These are phyloP conservation scores for Halichoerus grypus DNA, from an alignment of 2,113 vertebrate species.

Conservation along the genomic window DNA sequence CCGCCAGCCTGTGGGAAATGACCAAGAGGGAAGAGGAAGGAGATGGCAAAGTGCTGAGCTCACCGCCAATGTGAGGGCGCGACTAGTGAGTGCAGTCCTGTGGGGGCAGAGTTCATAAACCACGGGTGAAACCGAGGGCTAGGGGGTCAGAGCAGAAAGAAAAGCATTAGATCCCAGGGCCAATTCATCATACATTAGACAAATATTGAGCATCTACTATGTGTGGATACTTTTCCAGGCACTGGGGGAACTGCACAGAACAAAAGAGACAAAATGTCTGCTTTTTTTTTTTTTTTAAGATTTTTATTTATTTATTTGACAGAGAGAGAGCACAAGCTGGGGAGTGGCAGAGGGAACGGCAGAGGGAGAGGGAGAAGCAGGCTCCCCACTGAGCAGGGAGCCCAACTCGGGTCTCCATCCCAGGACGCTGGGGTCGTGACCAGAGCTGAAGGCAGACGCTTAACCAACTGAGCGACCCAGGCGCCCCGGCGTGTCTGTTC, in stretches of 20 bases:
- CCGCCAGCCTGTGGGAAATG: background rate
- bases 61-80: background rate
- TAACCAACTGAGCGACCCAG: too few species aligned
- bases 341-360: too few species aligned
- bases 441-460: too few species aligned
- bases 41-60: background rate
- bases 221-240: background rate
- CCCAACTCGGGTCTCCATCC: too few species aligned
- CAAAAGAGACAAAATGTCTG: background rate
- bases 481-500: background rate
- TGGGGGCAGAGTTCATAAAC: background rate
- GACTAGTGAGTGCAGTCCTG: background rate
- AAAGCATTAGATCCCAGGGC: background rate
- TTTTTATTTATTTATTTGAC: too few species aligned
- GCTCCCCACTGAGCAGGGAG: too few species aligned
- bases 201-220: background rate
- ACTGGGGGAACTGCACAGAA: background rate
- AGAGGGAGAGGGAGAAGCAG: too few species aligned
- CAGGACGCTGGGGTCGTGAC: too few species aligned
- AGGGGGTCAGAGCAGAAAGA: background rate
- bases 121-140: fast-evolving
- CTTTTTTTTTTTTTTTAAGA: too few species aligned
- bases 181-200: background rate
- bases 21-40: background rate
- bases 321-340: too few species aligned